Evolutionary conservation across 2,888 invertebrate genomes (phyloP), one percentile per base, ranked within the genome.

Genomic region (Erebia epiphron): DNA sequence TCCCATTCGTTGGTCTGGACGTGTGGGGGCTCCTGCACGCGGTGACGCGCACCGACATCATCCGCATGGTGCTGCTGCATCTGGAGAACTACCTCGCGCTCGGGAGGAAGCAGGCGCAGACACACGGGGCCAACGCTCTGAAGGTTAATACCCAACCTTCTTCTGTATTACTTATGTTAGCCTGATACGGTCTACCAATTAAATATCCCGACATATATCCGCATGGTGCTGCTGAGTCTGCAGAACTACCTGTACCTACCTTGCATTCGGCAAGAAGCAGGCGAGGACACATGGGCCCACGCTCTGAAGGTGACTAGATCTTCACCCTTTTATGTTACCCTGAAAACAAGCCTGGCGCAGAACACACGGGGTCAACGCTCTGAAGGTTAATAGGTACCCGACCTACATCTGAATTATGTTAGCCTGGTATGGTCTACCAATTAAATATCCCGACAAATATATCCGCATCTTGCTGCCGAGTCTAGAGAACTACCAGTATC

Each of bases 1-100:
- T 98, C 50, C 97, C 97, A 0, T 97, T 98, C 82, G 95, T 96
- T 75, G 96, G 96, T 0, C 87, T 97, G 75, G 98, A 98, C 83
- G 94, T 97, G 67, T 96, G 96, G 90, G 98, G 98, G 2, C 89
- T 97, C 74, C 89, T 98, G 75, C 97, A 97, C 81, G 95, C 96
- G 0, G 95, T 95, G 0, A 94, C 95, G 5, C 95, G 95, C 77
- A 94, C 95, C 3, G 98, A 98, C 77, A 94, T 97, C 79, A 95
- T 97, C 73, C 95, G 95, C 75, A 94, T 95, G 86, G 95, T 97
- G 13, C 93, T 97, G 7, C 89, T 95, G 74, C 85, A 94, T 43
- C 85, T 98, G 71, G 98, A 98, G 83, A 82, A 90, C 61, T 95
- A 95, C 81, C 89, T 97, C 77, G 91, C 92, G 9, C 76, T 94